Percentiles rank a stretch among this genome's conserved stretches.
Evolutionary conservation across 2,888 invertebrate species (phyloP).

Genomic region (Mesodorylaimus sp.): DNA sequence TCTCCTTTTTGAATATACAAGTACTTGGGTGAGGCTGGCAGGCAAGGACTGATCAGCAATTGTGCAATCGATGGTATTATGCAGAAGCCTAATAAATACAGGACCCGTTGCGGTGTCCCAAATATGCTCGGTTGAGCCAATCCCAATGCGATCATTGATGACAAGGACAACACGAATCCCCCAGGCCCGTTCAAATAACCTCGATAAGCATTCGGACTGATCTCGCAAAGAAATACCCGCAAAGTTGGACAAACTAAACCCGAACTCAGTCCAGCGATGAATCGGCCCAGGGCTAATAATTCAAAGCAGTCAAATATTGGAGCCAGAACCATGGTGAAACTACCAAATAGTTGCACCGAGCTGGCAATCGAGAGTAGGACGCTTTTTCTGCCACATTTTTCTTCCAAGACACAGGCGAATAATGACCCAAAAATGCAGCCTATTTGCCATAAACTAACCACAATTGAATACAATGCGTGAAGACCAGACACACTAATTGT

Average conservation of each 20-base stretch:
- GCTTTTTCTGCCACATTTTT: not conserved
- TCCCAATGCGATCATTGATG: not conserved
- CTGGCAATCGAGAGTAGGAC: not conserved
- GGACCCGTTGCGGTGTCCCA: not conserved
- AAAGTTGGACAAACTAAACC: not conserved
- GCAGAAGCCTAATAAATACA: not conserved
- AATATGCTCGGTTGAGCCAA: not conserved
- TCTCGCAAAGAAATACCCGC: not conserved
- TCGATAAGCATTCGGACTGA: not conserved
- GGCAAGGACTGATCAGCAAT: not conserved
- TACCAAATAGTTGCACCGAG: not conserved
- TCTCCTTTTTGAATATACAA: not conserved
- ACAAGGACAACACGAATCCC: not conserved
- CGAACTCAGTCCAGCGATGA: not conserved
- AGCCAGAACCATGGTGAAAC: not conserved
- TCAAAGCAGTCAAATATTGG: not conserved
- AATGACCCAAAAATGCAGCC: not conserved
- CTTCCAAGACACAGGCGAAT: not conserved
- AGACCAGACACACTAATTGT: not conserved
- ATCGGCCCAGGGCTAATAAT: not conserved
- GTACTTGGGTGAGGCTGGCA: not conserved
- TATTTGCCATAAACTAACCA: not conserved
- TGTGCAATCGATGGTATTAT: not conserved
- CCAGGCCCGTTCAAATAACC: not conserved
- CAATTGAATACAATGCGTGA: not conserved